Base-by-base conservation (phyloP, 2,888 invertebrate genomes). In the Glyphotaelius pellucidus region DNA sequence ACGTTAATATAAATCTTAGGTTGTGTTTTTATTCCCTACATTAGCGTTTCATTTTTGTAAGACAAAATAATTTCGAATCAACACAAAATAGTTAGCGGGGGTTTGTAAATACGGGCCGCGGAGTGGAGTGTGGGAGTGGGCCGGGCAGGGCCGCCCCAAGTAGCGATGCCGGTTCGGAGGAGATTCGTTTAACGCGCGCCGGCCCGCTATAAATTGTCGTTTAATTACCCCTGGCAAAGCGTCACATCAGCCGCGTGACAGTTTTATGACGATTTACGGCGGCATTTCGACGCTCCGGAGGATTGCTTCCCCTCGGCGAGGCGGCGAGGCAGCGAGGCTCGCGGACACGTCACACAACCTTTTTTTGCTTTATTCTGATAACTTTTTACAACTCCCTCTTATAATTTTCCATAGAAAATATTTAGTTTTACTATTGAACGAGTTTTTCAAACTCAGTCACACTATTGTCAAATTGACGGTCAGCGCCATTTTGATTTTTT, bases 231-330 rank as follows among this genome's bases (percentile, higher is more conserved):
- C 95, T 96, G 96, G 96, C 96, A 96, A 93, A 93, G 96, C 96
- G 97, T 97, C 97, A 97, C 97, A 97, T 97, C 97, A 96, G 96
- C 96, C 96, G 96, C 97, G 96, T 97, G 97, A 97, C 97, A 97
- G 97, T 97, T 97, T 97, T 97, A 97, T 97, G 97, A 97, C 96
- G 95, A 96, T 96, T 96, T 96, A 96, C 95, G 94, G 95, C 94
- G 93, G 94, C 96, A 96, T 96, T 96, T 96, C 96, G 96, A 96
- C 96, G 96, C 96, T 95, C 95, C 94, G 94, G 94, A 94, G 94
- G 94, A 94, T 94, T 94, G 94, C 93, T 93, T 95, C 95, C 94
- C 94, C 91, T 93, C 80, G 67, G 31, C 91, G 80, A 47, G 80
- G 84, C 86, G 81, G 85, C 91, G 32, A 89, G 80, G 84, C 86